These are phyloP conservation scores for Chromoteleia sp. DNA, from an alignment of 2,888 invertebrate genomes.

Conservation along the genomic window DNA sequence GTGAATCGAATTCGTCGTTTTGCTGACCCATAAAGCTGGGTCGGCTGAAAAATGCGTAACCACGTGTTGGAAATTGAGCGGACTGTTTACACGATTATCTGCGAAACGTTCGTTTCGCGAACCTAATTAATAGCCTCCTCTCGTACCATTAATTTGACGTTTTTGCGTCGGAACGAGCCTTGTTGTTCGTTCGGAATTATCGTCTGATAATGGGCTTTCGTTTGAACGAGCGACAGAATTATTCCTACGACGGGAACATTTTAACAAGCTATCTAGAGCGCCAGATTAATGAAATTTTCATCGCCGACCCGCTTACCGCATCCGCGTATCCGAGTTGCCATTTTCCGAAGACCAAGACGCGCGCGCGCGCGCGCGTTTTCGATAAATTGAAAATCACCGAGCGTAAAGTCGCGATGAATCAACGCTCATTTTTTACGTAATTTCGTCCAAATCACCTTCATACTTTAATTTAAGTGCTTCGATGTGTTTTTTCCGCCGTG, in stretches of 20 bases:
- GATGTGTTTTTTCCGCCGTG: constrained; percentile 8
- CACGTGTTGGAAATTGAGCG: constrained; percentile 2
- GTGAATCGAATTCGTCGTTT: background rate
- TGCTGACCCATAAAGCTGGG: background rate
- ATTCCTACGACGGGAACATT: background rate
- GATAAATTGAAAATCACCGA: constrained; percentile 7
- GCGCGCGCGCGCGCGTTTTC: no score
- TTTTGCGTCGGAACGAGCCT: constrained; percentile 8
- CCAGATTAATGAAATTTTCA: background rate
- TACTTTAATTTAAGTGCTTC: constrained; percentile 16
- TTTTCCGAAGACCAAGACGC: background rate
- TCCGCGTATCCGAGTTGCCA: background rate
- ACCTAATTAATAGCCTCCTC: constrained; percentile 8
- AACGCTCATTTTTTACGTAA: constrained; percentile 9
- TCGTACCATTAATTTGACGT: constrained; percentile 1
- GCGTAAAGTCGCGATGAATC: constrained; percentile 29
- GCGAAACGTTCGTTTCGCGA: background rate
- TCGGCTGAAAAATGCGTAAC: background rate
- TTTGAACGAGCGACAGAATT: background rate
- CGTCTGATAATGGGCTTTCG: constrained; percentile 3
- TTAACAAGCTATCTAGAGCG: background rate
- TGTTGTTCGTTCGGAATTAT: constrained; percentile 12
- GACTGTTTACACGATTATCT: constrained; percentile 19
- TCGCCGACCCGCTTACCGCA: background rate
- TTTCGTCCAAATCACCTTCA: constrained; percentile 42